Conservation (phyloP, 2,113 vertebrate genomes). For the Redunca redunca region DNA sequence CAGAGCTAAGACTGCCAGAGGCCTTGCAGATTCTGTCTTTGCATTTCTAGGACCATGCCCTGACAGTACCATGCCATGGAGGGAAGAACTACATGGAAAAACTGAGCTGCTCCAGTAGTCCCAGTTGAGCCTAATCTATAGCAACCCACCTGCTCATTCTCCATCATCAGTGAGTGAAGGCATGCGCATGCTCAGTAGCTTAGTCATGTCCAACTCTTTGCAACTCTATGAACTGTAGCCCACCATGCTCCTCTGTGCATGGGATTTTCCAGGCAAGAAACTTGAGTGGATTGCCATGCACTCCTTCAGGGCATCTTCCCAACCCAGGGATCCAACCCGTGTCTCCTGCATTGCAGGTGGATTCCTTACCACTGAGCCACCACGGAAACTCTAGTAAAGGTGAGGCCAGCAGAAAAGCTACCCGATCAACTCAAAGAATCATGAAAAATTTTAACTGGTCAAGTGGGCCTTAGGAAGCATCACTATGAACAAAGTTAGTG, state of each 20-base stretch:
- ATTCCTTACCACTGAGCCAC: not conserved
- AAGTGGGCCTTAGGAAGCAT: not conserved
- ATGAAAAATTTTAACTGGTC: not conserved
- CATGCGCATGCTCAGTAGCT: fast-evolving
- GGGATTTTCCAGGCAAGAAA: not conserved
- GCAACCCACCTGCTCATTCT: not conserved
- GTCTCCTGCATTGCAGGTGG: not conserved
- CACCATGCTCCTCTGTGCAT: not conserved
- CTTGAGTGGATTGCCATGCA: not conserved
- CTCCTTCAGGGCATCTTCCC: not conserved
- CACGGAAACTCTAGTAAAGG: not conserved
- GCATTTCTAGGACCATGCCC: not conserved
- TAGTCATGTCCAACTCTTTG: not conserved
- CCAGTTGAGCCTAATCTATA: not conserved
- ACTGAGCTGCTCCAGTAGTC: not conserved
- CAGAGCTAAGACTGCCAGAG: too few relatives aligned
- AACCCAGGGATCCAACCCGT: not conserved
- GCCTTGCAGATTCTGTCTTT: not conserved
- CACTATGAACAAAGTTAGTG: not conserved
- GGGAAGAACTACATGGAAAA: not conserved
- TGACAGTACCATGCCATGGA: not conserved
- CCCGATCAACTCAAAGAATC: not conserved
- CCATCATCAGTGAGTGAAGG: not conserved
- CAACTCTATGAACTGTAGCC: not conserved
- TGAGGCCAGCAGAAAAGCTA: not conserved